Base-by-base conservation (phyloP, 2,113 vertebrate species). In the Hyperopisus bebe region DNA sequence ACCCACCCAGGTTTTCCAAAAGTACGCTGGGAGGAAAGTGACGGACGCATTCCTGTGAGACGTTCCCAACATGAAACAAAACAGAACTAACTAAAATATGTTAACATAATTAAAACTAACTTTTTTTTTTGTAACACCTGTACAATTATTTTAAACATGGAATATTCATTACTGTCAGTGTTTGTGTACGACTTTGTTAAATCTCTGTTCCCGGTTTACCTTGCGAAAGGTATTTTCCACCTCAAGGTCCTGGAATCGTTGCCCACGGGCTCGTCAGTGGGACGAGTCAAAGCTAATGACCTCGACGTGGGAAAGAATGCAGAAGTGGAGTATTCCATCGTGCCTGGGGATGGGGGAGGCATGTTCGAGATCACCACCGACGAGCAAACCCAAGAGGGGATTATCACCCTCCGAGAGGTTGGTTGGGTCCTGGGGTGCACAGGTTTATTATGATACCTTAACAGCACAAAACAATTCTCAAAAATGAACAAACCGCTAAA, bases 371-470 rank as follows among this genome's bases (percentile, higher is more conserved):
- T 99, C n/a, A 86, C 95, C 77, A 97, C 97, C 90, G 95, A 97
- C 89, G 93, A 95, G 42, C 92, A 96, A 2, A 97, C 95, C 53
- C 97, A 98, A 91, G 97, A 99, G 93, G 98, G 98, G 88, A 91
- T 97, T 5, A 93, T 99, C 31, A 95, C 96, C 74, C 92, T 99
- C 24, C 98, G 96, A 95, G 98, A 98, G 97, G 98, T 99, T 95
- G 10, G 7, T 88, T 47, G 9, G 19, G 53, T 39, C 70, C 17
- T 51, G 10, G 5, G 47, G 2, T 15, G 9, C 50, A 8, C 11
- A 4, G 48, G 13, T 7, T 44, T 39, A 82, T 82, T 44, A 42
- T 21, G 19, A 82, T 5, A 70, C 62, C 27, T 70, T 39, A 80
- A 80, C 13, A 8, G 19, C 35, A 39, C 11, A 42, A 42, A 19